These are phyloP conservation scores for Bucco capensis DNA, from an alignment of 2,113 vertebrate species.

Conservation along the genomic window DNA sequence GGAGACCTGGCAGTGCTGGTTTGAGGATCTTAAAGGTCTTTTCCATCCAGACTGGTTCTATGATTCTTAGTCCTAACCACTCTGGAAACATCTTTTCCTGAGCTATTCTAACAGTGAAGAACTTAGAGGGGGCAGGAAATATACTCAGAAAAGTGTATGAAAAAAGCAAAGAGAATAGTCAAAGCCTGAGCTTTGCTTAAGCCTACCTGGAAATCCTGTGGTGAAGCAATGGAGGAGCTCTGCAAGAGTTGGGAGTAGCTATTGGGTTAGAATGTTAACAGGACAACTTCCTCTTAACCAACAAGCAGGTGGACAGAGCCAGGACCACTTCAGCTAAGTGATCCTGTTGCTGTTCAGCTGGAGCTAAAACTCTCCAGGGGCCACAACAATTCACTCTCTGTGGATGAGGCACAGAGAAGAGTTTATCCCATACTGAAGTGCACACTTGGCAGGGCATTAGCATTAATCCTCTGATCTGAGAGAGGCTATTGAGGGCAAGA, in stretches of 20 bases:
- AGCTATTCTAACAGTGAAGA: not conserved
- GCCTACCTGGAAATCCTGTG: not conserved
- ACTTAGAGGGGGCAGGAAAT: accelerated
- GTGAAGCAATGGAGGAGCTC: not conserved
- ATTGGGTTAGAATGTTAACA: not conserved
- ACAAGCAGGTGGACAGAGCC: not conserved
- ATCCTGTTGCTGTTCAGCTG: not conserved
- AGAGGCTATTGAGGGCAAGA: not conserved
- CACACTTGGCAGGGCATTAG: not conserved
- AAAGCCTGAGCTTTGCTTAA: not conserved
- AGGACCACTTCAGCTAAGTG: not conserved
- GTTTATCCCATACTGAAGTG: not conserved
- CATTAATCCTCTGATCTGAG: not conserved
- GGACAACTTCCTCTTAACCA: not conserved
- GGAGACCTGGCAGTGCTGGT: no score
- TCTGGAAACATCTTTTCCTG: not conserved
- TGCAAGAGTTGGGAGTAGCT: not conserved
- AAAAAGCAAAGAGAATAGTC: not conserved
- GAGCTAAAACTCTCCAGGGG: not conserved
- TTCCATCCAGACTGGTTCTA: no score
- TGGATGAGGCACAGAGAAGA: not conserved
- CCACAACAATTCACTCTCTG: not conserved
- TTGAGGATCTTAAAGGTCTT: no score
- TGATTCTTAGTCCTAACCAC: not conserved
- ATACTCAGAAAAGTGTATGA: not conserved